Base-by-base conservation (phyloP, 1,140 invertebrate genomes). In the Hormaphis cornu region DNA sequence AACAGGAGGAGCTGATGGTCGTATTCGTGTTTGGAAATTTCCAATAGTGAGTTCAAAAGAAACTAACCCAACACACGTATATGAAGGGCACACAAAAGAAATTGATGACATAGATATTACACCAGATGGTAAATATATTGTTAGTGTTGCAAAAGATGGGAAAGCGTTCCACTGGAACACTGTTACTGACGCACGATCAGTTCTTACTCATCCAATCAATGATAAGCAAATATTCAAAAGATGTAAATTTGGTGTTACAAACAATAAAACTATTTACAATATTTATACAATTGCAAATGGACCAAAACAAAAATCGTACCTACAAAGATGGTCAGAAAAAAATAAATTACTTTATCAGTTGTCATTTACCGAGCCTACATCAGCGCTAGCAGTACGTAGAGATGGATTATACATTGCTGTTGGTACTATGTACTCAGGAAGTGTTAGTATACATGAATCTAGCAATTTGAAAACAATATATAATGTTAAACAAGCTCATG, bases 81-180 rank as follows among this genome's bases (percentile, higher is more conserved):
- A 89, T 71, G 79, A 85, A 72, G 86, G 83, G 30, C 90, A 93
- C 74, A 82, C 78, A 33, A 88, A 87, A 78, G 91, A 93, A 81
- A 87, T 97, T 70, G 93, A 96, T 78, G 93, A 97, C 78, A 76
- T 97, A 42, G 92, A 95, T 79, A 89, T 97, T 76, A 91, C 87
- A 80, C 85, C 87, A 1, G 83, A 85, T 76, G 85, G 88, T 69
- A 86, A 84, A 72, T 82, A 82, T 75, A 83, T 84, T 77, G 87
- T 89, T 33, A 93, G 89, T 74, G 87, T 96, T 63, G 89, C 90
- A 0, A 91, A 95, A 79, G 94, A 97, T 80, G 89, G 89, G 7
- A 82, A 86, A 74, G 89, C 86, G 3, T 80, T 86, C 71, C 78
- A 96, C 4, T 97, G 94, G 93, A 84, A 87, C 73, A 79, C 86